These are phyloP conservation scores for Leptodactylus fallax DNA, from an alignment of 2,797 vertebrate species.

Conservation along the genomic window DNA sequence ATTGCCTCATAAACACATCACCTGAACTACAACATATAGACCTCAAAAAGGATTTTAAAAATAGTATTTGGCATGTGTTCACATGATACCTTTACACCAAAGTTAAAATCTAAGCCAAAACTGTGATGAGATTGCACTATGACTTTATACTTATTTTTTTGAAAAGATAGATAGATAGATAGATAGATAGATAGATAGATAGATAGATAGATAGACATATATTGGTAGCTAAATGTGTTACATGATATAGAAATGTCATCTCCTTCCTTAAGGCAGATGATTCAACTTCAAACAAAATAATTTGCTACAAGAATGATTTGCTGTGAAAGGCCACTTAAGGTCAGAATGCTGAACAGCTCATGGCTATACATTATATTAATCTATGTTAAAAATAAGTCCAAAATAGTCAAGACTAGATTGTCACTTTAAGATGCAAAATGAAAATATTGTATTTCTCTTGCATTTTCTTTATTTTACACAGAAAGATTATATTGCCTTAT, in stretches of 20 bases:
- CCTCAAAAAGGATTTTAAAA: no score
- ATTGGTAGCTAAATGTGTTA: not conserved
- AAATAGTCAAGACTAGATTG: not conserved
- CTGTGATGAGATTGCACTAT: no score
- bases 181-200: not conserved
- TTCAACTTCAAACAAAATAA: slow-evolving; percentile 51
- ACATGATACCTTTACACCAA: no score
- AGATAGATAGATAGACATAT: slow-evolving; percentile 16
- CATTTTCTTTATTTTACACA: no score
- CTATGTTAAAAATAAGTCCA: not conserved
- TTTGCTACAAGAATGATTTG: slow-evolving; percentile 59
- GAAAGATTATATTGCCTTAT: no score
- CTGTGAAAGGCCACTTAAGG: slow-evolving; percentile 64
- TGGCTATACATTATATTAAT: not conserved
- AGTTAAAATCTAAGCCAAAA: no score
- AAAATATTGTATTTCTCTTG: no score
- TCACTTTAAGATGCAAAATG: not conserved
- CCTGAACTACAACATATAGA: no score
- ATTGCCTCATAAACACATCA: no score
- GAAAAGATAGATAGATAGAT: not conserved
- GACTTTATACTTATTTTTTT: no score
- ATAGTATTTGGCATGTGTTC: no score
- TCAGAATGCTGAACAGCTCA: slow-evolving; percentile 56
- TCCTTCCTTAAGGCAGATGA: slow-evolving; percentile 66
- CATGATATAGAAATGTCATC: slow-evolving; percentile 65